Percentiles rank a stretch among this genome's conserved stretches.
Evolutionary conservation across 2,797 vertebrate genomes (phyloP).

Genomic region (Gymnothorax reevesii): DNA sequence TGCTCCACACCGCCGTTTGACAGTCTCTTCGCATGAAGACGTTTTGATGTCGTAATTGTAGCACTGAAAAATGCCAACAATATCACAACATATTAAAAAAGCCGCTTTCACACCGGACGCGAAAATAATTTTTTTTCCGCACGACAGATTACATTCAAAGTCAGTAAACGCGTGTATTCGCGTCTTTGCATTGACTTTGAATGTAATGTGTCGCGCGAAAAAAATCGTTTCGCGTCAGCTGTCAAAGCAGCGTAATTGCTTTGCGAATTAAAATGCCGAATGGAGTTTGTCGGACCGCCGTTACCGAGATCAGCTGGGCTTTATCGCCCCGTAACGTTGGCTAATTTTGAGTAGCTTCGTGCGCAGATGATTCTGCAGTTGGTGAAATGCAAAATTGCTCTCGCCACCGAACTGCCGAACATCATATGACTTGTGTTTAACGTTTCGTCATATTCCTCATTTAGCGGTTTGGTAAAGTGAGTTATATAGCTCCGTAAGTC

Average conservation of each 20-base stretch:
- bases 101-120: no score
- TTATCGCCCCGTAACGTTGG: neutral
- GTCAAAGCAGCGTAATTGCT: neutral
- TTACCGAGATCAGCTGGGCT: neutral
- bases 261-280: conserved; percentile 74
- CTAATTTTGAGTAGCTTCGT: neutral
- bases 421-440: neutral
- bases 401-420: neutral
- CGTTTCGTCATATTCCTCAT: neutral
- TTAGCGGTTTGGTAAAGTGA: neutral
- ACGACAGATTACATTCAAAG: no score
- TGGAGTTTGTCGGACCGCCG: conserved; percentile 35
- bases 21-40: neutral
- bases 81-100: neutral
- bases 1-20: neutral
- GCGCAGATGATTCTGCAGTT: neutral
- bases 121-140: no score
- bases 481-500: neutral
- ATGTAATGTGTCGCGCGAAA: no score
- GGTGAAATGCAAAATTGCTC: neutral
- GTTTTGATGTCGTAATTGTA: no score
- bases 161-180: no score
- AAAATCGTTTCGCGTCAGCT: no score
- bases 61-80: neutral
- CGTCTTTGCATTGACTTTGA: no score